Percentiles rank a stretch among this genome's conserved stretches.
Conservation (phyloP, 92 coral and sea anemone genomes). For the Porites lobata region DNA sequence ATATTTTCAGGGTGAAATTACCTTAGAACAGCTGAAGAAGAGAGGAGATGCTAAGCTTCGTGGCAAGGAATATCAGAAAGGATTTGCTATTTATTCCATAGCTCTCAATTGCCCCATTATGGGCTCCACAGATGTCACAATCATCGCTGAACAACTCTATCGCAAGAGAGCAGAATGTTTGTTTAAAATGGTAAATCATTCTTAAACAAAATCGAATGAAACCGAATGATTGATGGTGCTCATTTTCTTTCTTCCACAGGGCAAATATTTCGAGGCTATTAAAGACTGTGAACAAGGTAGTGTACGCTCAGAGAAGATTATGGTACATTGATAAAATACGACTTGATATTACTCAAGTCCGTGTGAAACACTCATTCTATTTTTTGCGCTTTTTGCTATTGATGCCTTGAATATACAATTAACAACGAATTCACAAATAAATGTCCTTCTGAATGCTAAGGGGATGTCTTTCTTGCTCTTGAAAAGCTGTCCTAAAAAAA, state of each 20-base stretch:
- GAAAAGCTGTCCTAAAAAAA: no score
- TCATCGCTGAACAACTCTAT: slow-evolving; percentile 19
- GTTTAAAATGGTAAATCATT: slow-evolving; percentile 7
- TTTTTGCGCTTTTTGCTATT: no score
- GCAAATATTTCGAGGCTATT: slow-evolving; percentile 14
- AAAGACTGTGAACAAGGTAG: slow-evolving; percentile 23
- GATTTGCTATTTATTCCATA: not conserved
- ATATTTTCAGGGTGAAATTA: not conserved
- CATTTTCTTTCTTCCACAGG: not conserved
- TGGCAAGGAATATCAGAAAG: slow-evolving; percentile 3
- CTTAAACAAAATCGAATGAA: not conserved
- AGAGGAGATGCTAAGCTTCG: slow-evolving; percentile 14
- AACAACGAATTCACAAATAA: no score
- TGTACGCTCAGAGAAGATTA: not conserved
- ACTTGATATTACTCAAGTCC: no score
- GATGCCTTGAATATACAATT: no score
- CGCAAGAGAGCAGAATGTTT: slow-evolving; percentile 36
- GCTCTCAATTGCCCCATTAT: not conserved
- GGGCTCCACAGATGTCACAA: not conserved
- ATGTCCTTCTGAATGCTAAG: no score
- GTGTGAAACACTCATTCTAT: no score
- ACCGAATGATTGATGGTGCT: no score
- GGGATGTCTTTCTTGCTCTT: no score
- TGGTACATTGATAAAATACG: no score
- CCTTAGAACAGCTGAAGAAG: not conserved